These are phyloP conservation scores for Sycobia sp. DNA, from an alignment of 1,140 invertebrate species.

Conservation along the genomic window DNA sequence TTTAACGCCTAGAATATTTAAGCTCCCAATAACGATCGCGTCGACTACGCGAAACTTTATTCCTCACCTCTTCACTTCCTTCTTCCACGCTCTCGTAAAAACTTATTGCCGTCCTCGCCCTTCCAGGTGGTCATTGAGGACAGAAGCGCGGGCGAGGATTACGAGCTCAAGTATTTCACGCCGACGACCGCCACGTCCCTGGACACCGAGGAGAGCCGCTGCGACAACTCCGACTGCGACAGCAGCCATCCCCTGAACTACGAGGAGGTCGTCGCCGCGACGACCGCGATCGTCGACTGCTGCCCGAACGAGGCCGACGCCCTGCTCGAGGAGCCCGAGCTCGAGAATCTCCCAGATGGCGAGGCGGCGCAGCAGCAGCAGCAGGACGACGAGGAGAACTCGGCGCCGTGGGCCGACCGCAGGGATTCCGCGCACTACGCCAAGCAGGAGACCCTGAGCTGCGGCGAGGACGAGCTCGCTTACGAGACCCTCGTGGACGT, in stretches of 20 bases:
- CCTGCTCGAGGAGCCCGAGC: constrained; percentile 54
- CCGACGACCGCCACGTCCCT: constrained; percentile 42
- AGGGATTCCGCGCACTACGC: not conserved
- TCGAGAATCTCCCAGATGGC: constrained; percentile 50
- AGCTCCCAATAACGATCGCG: no score
- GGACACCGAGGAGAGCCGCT: constrained; percentile 49
- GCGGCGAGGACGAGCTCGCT: constrained; percentile 1
- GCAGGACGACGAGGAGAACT: not conserved
- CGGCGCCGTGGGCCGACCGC: not conserved
- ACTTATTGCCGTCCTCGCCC: no score
- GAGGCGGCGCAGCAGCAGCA: not conserved
- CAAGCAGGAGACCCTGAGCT: constrained; percentile 19
- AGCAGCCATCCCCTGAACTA: constrained; percentile 47
- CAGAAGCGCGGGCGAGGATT: constrained; percentile 37
- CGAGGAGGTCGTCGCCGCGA: constrained; percentile 38
- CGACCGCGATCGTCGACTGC: constrained; percentile 35
- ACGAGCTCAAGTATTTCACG: constrained; percentile 55
- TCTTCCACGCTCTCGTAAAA: no score
- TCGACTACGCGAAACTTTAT: no score
- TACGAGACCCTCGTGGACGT: not conserved
- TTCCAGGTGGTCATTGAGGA: constrained; percentile 42
- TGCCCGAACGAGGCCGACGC: constrained; percentile 45
- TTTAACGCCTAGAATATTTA: no score
- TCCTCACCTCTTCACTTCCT: no score
- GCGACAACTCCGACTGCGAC: constrained; percentile 50